These are phyloP conservation scores for Orientallactaga bullata DNA, from an alignment of 2,113 vertebrate genomes.

Conservation along the genomic window DNA sequence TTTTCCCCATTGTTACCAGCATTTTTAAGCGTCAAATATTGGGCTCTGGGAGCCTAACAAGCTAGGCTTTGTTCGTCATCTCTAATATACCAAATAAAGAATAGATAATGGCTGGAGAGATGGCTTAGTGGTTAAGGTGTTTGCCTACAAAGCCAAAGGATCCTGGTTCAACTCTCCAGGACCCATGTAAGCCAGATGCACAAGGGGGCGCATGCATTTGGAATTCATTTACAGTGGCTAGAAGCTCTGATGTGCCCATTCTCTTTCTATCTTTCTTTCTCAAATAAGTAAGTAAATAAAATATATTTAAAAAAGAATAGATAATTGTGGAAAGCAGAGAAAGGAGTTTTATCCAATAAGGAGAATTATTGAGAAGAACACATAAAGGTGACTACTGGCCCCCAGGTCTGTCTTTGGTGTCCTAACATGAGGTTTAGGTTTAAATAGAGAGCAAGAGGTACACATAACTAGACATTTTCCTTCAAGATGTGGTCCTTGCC, in stretches of 20 bases:
- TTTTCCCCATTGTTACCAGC: constrained; percentile 73
- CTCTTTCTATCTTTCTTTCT: too few relatives aligned
- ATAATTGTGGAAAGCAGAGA: background rate
- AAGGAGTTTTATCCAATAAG: background rate
- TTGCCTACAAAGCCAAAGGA: too few relatives aligned
- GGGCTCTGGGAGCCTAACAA: background rate
- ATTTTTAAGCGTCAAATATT: background rate
- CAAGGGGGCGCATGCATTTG: too few relatives aligned
- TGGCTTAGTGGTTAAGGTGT: too few relatives aligned
- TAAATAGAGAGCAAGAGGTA: background rate
- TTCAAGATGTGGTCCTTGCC: background rate
- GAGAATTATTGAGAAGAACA: background rate
- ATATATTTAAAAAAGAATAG: too few relatives aligned
- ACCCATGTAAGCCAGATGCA: too few relatives aligned
- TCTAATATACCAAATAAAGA: background rate
- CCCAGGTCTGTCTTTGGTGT: background rate
- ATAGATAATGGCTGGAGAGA: too few relatives aligned
- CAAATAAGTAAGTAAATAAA: too few relatives aligned
- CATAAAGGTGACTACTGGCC: background rate
- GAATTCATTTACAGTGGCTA: too few relatives aligned
- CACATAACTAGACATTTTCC: background rate
- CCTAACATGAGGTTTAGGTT: background rate
- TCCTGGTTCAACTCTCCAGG: too few relatives aligned
- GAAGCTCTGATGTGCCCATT: too few relatives aligned
- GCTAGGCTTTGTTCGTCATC: background rate